These are phyloP conservation scores for Drosophila pseudoananassae DNA, from an alignment of 1,140 invertebrate genomes.

Conservation along the genomic window DNA sequence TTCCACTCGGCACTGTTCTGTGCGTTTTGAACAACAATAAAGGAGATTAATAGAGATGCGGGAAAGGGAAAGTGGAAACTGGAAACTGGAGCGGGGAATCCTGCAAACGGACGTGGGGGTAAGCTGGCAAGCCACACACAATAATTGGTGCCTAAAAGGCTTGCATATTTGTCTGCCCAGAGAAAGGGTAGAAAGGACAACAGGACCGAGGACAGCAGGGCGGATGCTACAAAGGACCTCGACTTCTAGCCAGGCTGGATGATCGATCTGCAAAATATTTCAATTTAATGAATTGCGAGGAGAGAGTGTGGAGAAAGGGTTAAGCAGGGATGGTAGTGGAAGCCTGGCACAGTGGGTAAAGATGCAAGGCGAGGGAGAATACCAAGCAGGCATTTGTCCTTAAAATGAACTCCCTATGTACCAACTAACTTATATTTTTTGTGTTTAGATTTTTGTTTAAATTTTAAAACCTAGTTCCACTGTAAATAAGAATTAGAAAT, in stretches of 20 bases:
- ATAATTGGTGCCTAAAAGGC: constrained; percentile 81
- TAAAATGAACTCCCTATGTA: no score
- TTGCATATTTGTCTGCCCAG: constrained; percentile 68
- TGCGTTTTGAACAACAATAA: constrained; percentile 80
- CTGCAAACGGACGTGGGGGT: constrained; percentile 7
- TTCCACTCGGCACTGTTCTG: constrained; percentile 45
- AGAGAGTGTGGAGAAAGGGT: constrained; percentile 52
- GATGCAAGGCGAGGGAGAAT: not conserved
- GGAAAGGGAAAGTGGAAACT: constrained; percentile 15
- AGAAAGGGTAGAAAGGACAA: not conserved
- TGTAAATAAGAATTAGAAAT: not conserved
- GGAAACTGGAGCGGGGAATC: not conserved
- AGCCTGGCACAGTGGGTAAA: constrained; percentile 41
- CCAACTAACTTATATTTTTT: not conserved
- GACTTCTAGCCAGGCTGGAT: constrained; percentile 40
- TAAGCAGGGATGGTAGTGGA: constrained; percentile 26
- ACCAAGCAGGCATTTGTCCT: no score
- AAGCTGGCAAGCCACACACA: constrained; percentile 52
- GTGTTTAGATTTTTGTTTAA: not conserved
- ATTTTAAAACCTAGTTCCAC: not conserved
- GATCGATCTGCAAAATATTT: constrained; percentile 80
- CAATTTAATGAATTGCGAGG: constrained; percentile 78
- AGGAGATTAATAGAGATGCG: constrained; percentile 79
- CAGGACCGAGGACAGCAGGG: not conserved
- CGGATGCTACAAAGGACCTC: constrained; percentile 58